phyloP scores from a whole-genome alignment of 2,888 invertebrate genomes.

The Heliconius aoede region DNA sequence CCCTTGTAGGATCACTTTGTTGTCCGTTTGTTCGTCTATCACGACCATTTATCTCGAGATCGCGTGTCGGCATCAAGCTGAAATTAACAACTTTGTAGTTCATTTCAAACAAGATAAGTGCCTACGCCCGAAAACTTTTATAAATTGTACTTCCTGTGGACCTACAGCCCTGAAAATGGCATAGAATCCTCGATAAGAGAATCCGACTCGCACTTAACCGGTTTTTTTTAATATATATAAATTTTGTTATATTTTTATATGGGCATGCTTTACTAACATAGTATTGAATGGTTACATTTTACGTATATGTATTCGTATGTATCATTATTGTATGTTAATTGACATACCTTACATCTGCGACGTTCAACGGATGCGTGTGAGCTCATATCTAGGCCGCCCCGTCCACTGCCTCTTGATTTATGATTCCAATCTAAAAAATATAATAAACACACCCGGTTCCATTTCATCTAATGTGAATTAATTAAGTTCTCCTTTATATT shows the following conservation, averaged over 20 bases:
- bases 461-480: slow-evolving; percentile 1
- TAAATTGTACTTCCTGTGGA: not conserved
- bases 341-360: slow-evolving; percentile 39
- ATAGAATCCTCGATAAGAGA: not conserved
- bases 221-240: not conserved
- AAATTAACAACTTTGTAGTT: too few relatives aligned
- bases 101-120: not conserved
- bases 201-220: not conserved
- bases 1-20: too few relatives aligned
- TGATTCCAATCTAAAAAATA: slow-evolving; percentile 24
- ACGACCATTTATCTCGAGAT: too few relatives aligned
- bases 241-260: not conserved
- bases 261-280: not conserved
- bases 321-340: slow-evolving; percentile 47
- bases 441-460: not conserved
- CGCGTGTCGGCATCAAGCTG: too few relatives aligned
- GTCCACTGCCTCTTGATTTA: slow-evolving; percentile 8
- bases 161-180: not conserved
- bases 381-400: slow-evolving; percentile 36
- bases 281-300: slow-evolving; percentile 32
- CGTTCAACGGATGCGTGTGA: slow-evolving; percentile 34
- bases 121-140: not conserved
- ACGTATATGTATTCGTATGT: slow-evolving; percentile 22
- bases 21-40: too few relatives aligned
- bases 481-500: slow-evolving; percentile 1